A percentile compares a stretch with the other conserved stretches of the same genome.
Evolutionary conservation across 2,113 vertebrate species (phyloP).

Genomic region (Lepisosteus oculatus): DNA sequence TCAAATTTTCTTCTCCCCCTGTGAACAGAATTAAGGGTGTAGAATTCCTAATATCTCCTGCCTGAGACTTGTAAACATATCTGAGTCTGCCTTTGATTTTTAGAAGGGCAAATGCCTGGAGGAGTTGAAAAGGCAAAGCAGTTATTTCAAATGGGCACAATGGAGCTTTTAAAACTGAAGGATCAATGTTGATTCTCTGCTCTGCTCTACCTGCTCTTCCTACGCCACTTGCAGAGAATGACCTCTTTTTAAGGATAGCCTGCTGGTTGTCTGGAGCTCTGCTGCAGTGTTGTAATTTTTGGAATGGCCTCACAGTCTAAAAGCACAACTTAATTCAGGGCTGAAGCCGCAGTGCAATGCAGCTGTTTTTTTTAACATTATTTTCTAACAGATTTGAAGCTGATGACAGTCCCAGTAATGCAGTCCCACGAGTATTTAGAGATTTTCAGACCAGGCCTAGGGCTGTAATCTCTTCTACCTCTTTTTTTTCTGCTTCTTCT

Average conservation of each 20-base stretch:
- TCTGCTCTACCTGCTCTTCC: not conserved
- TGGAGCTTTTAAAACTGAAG: not conserved
- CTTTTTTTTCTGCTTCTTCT: not conserved
- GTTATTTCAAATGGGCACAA: not conserved
- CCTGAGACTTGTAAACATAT: no score
- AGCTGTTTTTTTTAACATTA: not conserved
- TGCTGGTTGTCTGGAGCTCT: not conserved
- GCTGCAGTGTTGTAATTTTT: conserved; percentile 1
- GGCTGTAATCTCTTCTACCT: not conserved
- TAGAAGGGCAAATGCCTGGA: no score
- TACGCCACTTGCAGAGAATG: not conserved
- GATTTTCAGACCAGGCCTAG: no score
- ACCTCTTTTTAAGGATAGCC: conserved; percentile 3
- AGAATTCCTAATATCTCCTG: no score
- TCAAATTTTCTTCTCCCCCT: conserved; percentile 10
- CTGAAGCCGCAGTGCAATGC: not conserved
- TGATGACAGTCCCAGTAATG: not conserved
- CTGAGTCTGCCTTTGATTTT: no score
- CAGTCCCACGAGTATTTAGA: not conserved
- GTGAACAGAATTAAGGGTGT: not conserved
- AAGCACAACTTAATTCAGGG: not conserved
- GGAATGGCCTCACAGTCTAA: not conserved
- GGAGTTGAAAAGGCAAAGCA: no score
- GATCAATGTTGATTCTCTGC: not conserved
- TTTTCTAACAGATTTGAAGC: not conserved